These are phyloP conservation scores for Drosophila austrosaltans DNA, from an alignment of 2,888 invertebrate genomes.

Conservation along the genomic window DNA sequence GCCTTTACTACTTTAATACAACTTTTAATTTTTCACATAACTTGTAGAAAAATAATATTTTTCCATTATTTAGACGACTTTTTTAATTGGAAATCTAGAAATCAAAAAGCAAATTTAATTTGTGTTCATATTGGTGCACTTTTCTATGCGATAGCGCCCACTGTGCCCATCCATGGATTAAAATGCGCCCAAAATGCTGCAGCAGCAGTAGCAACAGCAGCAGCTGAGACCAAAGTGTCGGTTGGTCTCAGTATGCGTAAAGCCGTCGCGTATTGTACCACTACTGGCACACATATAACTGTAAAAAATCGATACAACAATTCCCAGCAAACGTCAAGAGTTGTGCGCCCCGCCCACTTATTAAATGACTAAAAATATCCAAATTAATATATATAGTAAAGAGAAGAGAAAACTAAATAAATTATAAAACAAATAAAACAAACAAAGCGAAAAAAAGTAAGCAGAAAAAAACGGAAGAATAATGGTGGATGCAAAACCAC, in stretches of 20 bases:
- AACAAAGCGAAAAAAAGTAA: slow-evolving; percentile 1
- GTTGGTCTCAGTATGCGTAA: slow-evolving; percentile 25
- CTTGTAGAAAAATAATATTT: no score
- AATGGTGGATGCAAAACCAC: slow-evolving; percentile 73
- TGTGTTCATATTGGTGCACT: neutral
- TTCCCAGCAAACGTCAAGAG: slow-evolving; percentile 39
- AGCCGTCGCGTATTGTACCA: slow-evolving; percentile 5
- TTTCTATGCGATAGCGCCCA: neutral
- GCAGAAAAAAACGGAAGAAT: neutral
- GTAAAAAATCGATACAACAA: slow-evolving; percentile 71
- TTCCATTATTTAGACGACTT: no score
- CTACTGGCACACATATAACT: slow-evolving; percentile 22
- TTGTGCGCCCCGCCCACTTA: slow-evolving; percentile 40
- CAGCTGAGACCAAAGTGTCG: slow-evolving; percentile 22
- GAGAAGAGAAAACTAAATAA: slow-evolving; percentile 6
- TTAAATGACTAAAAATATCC: slow-evolving; percentile 46
- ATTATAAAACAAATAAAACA: slow-evolving; percentile 6
- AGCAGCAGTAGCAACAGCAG: slow-evolving; percentile 23
- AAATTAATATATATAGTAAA: slow-evolving; percentile 1
- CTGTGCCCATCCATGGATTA: slow-evolving; percentile 16
- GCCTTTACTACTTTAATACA: no score
- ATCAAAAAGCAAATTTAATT: neutral
- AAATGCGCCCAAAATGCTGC: slow-evolving; percentile 47
- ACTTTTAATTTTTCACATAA: no score
- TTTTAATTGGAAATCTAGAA: neutral